Conservation (phyloP, 2,113 vertebrate species). For the Willisornis vidua region DNA sequence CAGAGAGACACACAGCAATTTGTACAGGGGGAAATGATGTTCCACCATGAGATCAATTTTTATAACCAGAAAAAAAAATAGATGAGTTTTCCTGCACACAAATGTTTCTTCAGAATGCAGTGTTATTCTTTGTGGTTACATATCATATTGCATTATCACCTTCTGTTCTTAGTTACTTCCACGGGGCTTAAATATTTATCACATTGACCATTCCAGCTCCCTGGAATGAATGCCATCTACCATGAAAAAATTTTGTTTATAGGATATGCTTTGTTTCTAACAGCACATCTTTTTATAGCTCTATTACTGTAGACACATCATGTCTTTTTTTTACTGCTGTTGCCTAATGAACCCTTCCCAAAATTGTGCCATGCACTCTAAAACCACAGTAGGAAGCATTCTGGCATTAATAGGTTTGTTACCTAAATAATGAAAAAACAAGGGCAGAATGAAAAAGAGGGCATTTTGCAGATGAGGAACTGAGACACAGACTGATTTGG, state of each 20-base stretch:
- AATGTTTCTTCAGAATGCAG: not conserved
- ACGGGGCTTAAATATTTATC: constrained; percentile 5
- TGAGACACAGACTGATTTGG: not conserved
- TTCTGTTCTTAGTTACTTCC: not conserved
- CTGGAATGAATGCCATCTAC: not conserved
- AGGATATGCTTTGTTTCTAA: not conserved
- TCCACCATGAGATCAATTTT: not conserved
- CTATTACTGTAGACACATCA: not conserved
- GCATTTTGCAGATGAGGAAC: not conserved
- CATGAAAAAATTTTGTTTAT: not conserved
- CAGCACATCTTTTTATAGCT: not conserved
- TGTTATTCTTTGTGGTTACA: not conserved
- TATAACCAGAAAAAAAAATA: not conserved
- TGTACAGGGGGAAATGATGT: not conserved
- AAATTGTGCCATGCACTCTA: not conserved
- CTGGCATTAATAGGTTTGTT: not conserved
- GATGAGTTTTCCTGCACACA: not conserved
- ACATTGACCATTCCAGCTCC: not conserved
- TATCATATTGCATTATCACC: not conserved
- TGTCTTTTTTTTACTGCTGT: not conserved
- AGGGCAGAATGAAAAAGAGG: not conserved
- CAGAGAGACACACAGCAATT: not conserved
- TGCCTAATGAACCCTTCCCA: not conserved
- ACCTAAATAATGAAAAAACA: constrained; percentile 16
- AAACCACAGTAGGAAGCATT: not conserved